Percentiles rank a stretch among this genome's conserved stretches.
Evolutionary conservation across 2,888 invertebrate genomes (phyloP).

Genomic region (Ypsolopha sequella): DNA sequence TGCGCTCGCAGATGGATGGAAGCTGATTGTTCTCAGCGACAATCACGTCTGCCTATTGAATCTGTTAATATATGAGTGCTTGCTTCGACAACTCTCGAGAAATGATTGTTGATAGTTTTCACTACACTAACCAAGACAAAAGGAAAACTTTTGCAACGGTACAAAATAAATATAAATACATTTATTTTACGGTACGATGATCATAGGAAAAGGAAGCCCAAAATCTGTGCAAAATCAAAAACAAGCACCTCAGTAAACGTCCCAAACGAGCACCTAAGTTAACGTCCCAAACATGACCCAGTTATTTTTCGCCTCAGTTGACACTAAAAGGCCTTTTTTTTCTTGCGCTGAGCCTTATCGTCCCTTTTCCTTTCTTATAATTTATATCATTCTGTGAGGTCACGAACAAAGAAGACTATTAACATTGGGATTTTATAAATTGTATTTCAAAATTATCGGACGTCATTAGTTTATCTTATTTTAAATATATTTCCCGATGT

Average conservation of each 20-base stretch:
- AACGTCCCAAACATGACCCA: constrained; percentile 1
- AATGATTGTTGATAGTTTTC: too few relatives aligned
- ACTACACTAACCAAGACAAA: too few relatives aligned
- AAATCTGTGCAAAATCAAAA: too few relatives aligned
- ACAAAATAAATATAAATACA: too few relatives aligned
- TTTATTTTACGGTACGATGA: too few relatives aligned
- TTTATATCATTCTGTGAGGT: constrained; percentile 32
- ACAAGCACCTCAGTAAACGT: too few relatives aligned
- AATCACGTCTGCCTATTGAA: constrained; percentile 2
- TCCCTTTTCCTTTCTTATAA: constrained; percentile 21
- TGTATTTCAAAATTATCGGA: constrained; percentile 15
- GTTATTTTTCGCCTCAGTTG: constrained; percentile 26
- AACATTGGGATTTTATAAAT: background rate
- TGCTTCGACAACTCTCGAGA: too few relatives aligned
- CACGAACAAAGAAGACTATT: constrained; percentile 32
- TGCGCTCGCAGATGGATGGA: background rate
- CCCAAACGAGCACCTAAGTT: background rate
- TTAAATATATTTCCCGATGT: constrained; percentile 25
- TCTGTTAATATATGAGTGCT: background rate
- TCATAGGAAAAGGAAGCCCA: background rate
- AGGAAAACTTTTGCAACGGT: too few relatives aligned
- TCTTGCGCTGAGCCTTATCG: constrained; percentile 13
- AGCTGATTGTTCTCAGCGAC: constrained; percentile 4
- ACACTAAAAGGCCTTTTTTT: constrained; percentile 24
- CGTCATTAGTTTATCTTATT: constrained; percentile 25